Evolutionary conservation across 1,140 invertebrate genomes (phyloP), one percentile per base, ranked within the genome.

Genomic region (Drosophila truncata): DNA sequence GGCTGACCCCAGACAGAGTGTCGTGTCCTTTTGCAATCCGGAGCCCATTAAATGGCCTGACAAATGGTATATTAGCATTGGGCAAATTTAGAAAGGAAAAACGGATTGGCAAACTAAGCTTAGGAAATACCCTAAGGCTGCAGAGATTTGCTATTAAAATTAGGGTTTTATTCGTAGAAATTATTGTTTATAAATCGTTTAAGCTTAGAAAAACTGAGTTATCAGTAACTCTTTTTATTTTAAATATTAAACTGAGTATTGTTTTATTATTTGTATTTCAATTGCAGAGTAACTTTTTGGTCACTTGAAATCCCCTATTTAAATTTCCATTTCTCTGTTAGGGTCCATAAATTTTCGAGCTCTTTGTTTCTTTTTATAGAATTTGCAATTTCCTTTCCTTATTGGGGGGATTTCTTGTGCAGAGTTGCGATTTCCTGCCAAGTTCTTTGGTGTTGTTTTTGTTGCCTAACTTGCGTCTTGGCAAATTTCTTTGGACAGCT

Each of bases 11-110:
- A 60, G 64, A 50, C 69, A 54, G 57, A 59, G 29, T 55, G 58
- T 60, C 41, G 33, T 65, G 55, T 80, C 47, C 66, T 77, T 71
- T 55, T 70, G 62, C 61, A 37, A 63, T 60, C 47, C 62, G 37
- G 37, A 55, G 74, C 52, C 66, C 66, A 86, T 86, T 76, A 86
- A 86, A 87, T 69, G 66, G 57, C 35, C 74, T 70, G 74, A 70
- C 74, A 82, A 78, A 58, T 81, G 82, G 66, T 61, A 66, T 81
- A 85, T 72, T 85, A 81, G 75, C 82, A 78, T 81, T 80, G 75
- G 35, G 65, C 33, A 85, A 75, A 31, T 75, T 52, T 50, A 59
- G 69, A 20, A 52, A 10, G 9, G 29, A 14, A 60, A 65, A 71
- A 35, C n/a, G 23, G 25, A 60, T 41, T 29, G 29, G 66, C 41